phyloP scores from a whole-genome alignment of 2,888 invertebrate species.

The Micoletzkya japonica region DNA sequence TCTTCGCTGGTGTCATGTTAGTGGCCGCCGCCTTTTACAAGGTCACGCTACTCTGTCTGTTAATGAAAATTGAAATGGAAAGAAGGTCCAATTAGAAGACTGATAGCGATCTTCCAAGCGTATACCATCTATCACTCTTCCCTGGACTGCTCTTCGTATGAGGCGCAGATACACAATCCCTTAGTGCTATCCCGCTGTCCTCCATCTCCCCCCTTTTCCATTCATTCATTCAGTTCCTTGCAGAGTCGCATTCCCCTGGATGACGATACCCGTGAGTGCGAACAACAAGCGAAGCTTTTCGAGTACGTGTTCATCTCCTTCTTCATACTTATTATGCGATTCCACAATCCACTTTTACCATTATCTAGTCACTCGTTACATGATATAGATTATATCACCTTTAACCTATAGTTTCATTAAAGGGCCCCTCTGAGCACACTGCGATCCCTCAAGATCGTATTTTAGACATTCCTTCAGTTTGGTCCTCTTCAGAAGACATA shows the following conservation, averaged over 20 bases:
- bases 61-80: neutral
- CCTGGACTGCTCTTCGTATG: no score
- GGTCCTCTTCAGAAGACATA: no score
- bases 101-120: neutral
- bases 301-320: slow-evolving; percentile 11
- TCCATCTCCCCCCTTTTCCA: neutral
- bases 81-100: neutral
- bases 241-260: no score
- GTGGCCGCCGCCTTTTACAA: slow-evolving; percentile 40
- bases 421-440: no score
- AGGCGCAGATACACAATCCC: no score
- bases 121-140: no score
- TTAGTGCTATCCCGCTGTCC: no score
- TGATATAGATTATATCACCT: no score
- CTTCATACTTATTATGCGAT: neutral
- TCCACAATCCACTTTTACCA: neutral
- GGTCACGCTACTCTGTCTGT: slow-evolving; percentile 28
- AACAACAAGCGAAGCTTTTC: slow-evolving; percentile 13
- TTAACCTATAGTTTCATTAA: no score
- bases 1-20: slow-evolving; percentile 39
- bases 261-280: no score
- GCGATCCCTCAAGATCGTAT: no score
- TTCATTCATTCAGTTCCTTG: neutral
- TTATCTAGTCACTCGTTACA: neutral
- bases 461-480: no score